Percentiles rank a stretch among this genome's conserved stretches.
Conservation (phyloP, 2,797 vertebrate species). For the Knipowitschia caucasica region DNA sequence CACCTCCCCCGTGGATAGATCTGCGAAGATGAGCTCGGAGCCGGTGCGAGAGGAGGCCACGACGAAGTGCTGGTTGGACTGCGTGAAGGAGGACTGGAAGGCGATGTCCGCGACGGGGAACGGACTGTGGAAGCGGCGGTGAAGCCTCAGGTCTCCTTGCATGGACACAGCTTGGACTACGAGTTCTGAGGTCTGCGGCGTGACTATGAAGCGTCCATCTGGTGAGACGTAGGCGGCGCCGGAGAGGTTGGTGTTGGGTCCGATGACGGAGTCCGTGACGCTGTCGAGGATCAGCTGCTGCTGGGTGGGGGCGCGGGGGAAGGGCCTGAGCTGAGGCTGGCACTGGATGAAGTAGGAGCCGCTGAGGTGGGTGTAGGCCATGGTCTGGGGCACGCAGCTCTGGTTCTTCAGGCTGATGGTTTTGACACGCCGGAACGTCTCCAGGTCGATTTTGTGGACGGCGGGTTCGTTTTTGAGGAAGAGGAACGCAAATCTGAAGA, state of each 20-base stretch:
- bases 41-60: conserved; percentile 80
- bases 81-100: conserved; percentile 87
- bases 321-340: conserved; percentile 35
- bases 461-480: conserved; percentile 81
- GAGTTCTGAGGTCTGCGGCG: conserved; percentile 73
- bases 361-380: conserved; percentile 91
- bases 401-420: conserved; percentile 82
- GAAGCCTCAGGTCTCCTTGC: conserved; percentile 79
- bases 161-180: conserved; percentile 83
- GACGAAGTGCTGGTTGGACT: conserved; percentile 82
- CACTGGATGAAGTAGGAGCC: conserved; percentile 92
- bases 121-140: conserved; percentile 68
- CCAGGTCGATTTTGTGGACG: conserved; percentile 93
- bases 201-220: conserved; percentile 86
- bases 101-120: conserved; percentile 80
- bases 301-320: conserved; percentile 58
- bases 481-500: conserved; percentile 89
- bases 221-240: conserved; percentile 83
- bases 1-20: conserved; percentile 82
- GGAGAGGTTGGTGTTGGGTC: conserved; percentile 74
- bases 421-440: conserved; percentile 86
- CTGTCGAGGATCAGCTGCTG: conserved; percentile 90
- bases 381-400: conserved; percentile 82
- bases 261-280: conserved; percentile 84
- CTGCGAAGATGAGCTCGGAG: conserved; percentile 84